Evolutionary conservation across 2,113 vertebrate species (phyloP).

Genomic region (Dicaeum eximium): DNA sequence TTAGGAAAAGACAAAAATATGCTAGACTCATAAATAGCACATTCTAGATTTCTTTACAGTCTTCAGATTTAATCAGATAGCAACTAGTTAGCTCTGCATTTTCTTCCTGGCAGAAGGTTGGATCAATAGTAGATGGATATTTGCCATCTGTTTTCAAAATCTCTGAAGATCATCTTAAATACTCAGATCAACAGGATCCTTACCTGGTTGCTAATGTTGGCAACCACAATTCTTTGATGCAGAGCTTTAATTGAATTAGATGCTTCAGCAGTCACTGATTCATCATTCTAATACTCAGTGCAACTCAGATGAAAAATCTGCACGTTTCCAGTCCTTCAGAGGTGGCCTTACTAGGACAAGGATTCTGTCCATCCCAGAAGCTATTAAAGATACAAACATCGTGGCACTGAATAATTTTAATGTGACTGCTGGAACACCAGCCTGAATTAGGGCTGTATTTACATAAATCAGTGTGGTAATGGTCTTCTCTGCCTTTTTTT

Average conservation of each 20-base stretch:
- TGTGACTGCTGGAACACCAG: constrained; percentile 26
- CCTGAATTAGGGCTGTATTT: constrained; percentile 42
- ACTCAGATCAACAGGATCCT: background rate
- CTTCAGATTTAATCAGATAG: background rate
- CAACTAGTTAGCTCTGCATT: background rate
- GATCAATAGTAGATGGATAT: background rate
- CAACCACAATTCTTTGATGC: constrained; percentile 3
- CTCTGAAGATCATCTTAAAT: background rate
- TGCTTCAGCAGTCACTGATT: constrained; percentile 14
- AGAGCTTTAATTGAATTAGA: constrained; percentile 55
- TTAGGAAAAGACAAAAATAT: background rate
- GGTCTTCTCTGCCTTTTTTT: background rate
- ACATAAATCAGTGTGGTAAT: constrained; percentile 20
- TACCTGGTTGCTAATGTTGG: background rate
- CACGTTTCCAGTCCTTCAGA: background rate
- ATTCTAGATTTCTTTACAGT: background rate
- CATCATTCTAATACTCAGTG: constrained; percentile 3
- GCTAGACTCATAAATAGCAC: background rate
- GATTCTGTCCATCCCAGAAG: constrained; percentile 13
- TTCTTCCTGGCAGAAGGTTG: background rate
- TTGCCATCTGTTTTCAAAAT: background rate
- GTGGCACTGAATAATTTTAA: constrained; percentile 39
- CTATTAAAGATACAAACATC: constrained; percentile 46
- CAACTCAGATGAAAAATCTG: constrained; percentile 18
- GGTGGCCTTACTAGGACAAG: background rate